phyloP scores from a whole-genome alignment of 2,113 vertebrate genomes.

The Centropus bengalensis region DNA sequence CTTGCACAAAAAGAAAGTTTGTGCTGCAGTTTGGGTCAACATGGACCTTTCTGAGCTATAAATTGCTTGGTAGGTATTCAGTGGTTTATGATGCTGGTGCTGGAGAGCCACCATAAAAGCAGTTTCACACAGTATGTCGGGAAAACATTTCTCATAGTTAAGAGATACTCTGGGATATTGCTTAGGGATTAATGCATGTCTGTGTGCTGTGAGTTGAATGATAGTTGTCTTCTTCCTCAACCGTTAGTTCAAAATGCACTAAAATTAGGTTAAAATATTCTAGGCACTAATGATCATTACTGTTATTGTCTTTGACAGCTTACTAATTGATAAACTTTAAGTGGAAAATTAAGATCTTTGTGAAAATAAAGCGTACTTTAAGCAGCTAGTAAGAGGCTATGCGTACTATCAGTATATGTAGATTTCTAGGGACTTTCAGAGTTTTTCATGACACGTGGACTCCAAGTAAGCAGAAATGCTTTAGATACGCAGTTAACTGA shows the following conservation, averaged over 20 bases:
- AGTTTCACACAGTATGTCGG: background rate
- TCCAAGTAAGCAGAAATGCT: background rate
- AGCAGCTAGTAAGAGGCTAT: background rate
- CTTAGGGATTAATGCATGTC: background rate
- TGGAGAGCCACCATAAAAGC: background rate
- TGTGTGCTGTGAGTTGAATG: background rate
- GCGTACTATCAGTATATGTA: accelerated
- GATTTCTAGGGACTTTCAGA: background rate
- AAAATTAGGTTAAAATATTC: background rate
- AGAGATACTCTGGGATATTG: background rate
- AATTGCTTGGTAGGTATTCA: background rate
- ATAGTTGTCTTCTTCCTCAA: background rate
- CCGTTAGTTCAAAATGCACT: background rate
- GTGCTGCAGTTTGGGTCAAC: background rate
- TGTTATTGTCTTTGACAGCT: background rate
- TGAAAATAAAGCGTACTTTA: background rate
- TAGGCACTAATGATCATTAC: background rate
- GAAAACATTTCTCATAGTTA: slow-evolving; percentile 14
- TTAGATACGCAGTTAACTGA: background rate
- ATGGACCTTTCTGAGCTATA: background rate
- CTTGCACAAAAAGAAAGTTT: background rate
- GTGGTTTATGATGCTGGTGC: background rate
- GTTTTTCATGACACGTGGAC: background rate
- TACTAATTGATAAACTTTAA: background rate
- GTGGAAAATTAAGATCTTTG: background rate